Evolutionary conservation across 2,888 invertebrate species (phyloP).

Genomic region (Pristionchus arcanus): DNA sequence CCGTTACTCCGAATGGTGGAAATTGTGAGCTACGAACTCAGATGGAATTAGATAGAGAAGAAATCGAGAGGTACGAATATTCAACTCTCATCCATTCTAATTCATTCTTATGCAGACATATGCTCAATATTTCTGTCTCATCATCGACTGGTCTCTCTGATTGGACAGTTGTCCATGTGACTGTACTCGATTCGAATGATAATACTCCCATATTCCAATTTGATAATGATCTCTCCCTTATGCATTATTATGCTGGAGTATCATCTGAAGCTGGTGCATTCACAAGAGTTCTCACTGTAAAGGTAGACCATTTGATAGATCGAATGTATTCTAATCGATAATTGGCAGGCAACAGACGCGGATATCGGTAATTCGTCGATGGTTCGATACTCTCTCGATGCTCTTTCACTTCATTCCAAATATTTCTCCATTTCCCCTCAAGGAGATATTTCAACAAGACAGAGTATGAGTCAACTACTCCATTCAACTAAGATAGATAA

Average conservation of each 20-base stretch:
- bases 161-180: slow-evolving; percentile 73
- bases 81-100: background rate
- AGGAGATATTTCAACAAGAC: slow-evolving; percentile 73
- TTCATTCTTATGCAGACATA: slow-evolving; percentile 63
- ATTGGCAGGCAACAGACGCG: slow-evolving; percentile 87
- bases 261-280: slow-evolving; percentile 70
- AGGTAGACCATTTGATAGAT: slow-evolving; percentile 58
- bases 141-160: slow-evolving; percentile 76
- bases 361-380: slow-evolving; percentile 90
- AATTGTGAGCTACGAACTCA: slow-evolving; percentile 78
- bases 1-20: slow-evolving; percentile 72
- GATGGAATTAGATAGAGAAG: slow-evolving; percentile 76
- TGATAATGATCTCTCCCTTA: slow-evolving; percentile 70
- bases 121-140: slow-evolving; percentile 77
- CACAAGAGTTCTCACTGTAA: slow-evolving; percentile 71
- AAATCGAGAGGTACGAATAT: slow-evolving; percentile 67
- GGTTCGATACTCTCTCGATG: slow-evolving; percentile 87
- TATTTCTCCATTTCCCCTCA: slow-evolving; percentile 73
- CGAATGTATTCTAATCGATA: background rate
- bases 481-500: slow-evolving; percentile 55
- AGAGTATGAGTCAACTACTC: slow-evolving; percentile 72
- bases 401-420: slow-evolving; percentile 71
- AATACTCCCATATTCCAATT: slow-evolving; percentile 91
- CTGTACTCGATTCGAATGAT: slow-evolving; percentile 89
- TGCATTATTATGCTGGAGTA: slow-evolving; percentile 75